Evolutionary conservation across 2,888 invertebrate species (phyloP), one percentile per base, ranked within the genome.

Genomic region (Dorcus parallelipipedus): DNA sequence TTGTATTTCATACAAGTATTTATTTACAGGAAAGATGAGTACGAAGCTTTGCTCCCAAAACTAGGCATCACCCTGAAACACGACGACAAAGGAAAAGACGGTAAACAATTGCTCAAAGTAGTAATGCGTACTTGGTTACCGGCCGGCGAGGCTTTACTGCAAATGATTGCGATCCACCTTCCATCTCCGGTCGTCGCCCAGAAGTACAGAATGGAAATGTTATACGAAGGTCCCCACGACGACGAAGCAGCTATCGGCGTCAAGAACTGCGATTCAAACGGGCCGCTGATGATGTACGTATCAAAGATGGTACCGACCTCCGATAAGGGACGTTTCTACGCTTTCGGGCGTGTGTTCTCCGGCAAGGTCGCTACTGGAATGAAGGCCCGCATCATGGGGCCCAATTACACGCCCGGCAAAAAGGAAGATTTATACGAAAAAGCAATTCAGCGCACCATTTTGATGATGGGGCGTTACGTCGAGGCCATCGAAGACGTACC

Each of bases 231-330:
- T 39, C 71, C 72, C 0, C 68, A 68, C 55, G 91, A 92, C 73
- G 91, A 92, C 71, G 87, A 87, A 61, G 89, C 87, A 62, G 97
- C 96, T 67, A 69, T 94, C 65, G 94, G 92, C 80, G 88, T 92
- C 72, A 93, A 91, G 88, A 91, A 77, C 76, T 99, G 99, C 77
- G 96, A 99, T 80, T 91, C 98, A 9, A 91, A 95, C 69, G 99
- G 92, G 45, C 98, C 97, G 10, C 86, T 99, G 59, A 99, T 99
- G 97, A 99, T 99, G 99, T 99, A 99, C 87, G 86, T 99, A 68
- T 97, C 97, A 51, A 99, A 99, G 83, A 99, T 99, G 99, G 99
- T 99, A 78, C 99, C 99, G 68, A 99, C 99, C 10, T 91, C 95
- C 9, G 99, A 99, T 81, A 99, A 99, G 84, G 99, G 99, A 63